These are phyloP conservation scores for Glaucopsyche alexis DNA, from an alignment of 2,888 invertebrate genomes.

Conservation along the genomic window DNA sequence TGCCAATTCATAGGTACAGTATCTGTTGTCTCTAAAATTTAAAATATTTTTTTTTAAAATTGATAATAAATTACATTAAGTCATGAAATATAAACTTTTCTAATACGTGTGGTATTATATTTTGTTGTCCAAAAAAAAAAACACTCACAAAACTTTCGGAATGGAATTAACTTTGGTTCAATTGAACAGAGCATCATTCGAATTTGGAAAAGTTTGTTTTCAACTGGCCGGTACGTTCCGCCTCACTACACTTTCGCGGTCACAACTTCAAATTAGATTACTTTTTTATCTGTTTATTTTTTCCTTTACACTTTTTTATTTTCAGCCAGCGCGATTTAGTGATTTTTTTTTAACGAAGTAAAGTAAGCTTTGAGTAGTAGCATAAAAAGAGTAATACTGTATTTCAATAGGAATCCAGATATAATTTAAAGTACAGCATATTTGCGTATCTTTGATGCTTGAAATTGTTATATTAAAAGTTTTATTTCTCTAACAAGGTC, in stretches of 20 bases:
- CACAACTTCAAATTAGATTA: conserved; percentile 51
- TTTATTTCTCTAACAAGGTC: too few species aligned
- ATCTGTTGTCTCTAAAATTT: too few species aligned
- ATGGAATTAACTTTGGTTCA: conserved; percentile 7
- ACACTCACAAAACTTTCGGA: not conserved
- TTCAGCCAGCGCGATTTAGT: not conserved
- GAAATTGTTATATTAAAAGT: too few species aligned
- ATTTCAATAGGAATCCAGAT: not conserved
- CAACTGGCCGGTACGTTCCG: conserved; percentile 43
- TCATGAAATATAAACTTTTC: too few species aligned
- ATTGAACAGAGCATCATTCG: not conserved
- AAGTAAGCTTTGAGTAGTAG: not conserved
- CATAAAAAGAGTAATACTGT: not conserved
- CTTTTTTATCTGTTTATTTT: conserved; percentile 20
- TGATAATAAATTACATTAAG: too few species aligned
- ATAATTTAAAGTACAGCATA: too few species aligned
- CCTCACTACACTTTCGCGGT: conserved; percentile 42
- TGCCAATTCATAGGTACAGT: too few species aligned
- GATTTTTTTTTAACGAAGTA: not conserved
- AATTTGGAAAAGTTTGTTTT: conserved; percentile 41
- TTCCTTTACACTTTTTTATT: not conserved
- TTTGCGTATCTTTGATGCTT: too few species aligned
- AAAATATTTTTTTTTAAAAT: too few species aligned
- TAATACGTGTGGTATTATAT: too few species aligned
- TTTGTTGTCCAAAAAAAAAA: not conserved